phyloP scores from a whole-genome alignment of 2,888 invertebrate species.

The Drosophila meridiana region DNA sequence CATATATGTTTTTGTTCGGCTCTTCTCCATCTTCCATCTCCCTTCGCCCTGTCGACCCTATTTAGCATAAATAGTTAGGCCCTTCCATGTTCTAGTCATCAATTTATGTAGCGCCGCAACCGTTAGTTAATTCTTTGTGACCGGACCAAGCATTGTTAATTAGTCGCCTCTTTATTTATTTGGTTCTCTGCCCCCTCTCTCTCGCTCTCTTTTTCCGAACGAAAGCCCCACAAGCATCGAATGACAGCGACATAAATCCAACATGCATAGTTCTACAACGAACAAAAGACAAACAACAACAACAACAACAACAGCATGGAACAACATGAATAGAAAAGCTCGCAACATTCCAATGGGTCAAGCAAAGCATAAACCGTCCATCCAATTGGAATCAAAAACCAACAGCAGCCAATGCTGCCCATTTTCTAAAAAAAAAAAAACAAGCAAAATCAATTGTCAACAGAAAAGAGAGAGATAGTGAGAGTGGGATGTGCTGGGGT shows the following conservation, averaged over 20 bases:
- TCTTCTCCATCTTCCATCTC: conserved; percentile 3
- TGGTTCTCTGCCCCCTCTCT: not conserved
- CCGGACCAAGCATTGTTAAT: conserved; percentile 56
- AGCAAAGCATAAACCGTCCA: conserved; percentile 66
- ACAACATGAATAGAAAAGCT: conserved; percentile 14
- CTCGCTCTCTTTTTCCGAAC: not conserved
- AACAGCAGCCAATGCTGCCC: conserved; percentile 47
- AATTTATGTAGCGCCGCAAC: conserved; percentile 45
- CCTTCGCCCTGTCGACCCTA: conserved; percentile 31
- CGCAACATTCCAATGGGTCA: conserved; percentile 48
- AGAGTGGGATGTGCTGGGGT: not conserved
- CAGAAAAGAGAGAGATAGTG: not conserved
- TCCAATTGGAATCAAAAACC: conserved; percentile 38
- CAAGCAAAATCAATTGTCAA: conserved; percentile 35
- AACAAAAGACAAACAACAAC: conserved; percentile 20
- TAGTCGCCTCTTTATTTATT: conserved; percentile 42
- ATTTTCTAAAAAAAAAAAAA: conserved; percentile 50
- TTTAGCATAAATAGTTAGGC: conserved; percentile 38
- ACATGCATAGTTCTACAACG: conserved; percentile 38
- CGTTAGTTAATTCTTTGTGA: conserved; percentile 52
- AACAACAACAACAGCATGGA: not conserved
- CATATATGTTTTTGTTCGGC: conserved; percentile 21
- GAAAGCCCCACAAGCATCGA: conserved; percentile 19
- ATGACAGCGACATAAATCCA: conserved; percentile 50
- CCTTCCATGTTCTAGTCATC: conserved; percentile 35